Base-by-base conservation (phyloP, 2,113 vertebrate species). In the Phylloscopus trochilus region DNA sequence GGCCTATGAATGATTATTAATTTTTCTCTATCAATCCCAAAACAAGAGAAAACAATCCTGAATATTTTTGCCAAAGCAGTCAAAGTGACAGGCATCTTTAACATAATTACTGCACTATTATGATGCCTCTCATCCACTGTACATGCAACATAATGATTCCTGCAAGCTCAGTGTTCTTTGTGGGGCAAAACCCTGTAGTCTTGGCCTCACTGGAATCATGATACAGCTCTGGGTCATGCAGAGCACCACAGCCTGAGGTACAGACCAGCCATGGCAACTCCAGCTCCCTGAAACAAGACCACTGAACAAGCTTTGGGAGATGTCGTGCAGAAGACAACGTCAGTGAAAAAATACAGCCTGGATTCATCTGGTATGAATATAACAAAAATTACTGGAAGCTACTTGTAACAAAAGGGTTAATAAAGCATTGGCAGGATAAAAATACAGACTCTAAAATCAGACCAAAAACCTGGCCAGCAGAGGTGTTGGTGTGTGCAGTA, bases 31-130 rank as follows among this genome's bases (percentile, higher is more conserved):
- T 79, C 6, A 3, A 78, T 92, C 30, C 31, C 9, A 7, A 75
- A 91, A 44, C 62, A 76, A 72, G 46, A 90, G 77, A 82, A 94
- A 93, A 90, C 52, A 83, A 66, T 79, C 72, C 47, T 86, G 76
- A 90, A 64, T 83, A 51, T 91, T 89, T 95, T 83, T 62, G 66
- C 80, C 23, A 23, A 91, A 88, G 80, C 2, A 90, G 77, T 64
- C 55, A 35, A 90, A 80, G 77, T 90, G 73, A 81, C 78, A 79
- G 73, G 11, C 30, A 83, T 67, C 58, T 76, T 94, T 62, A 90
- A 77, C 7, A 2, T 59, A 74, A 92, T 75, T 83, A 58, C 43
- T 70, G n/a, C 41, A 81, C 87, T 91, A 78, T 90, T 79, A 43
- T 68, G 91, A 39, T 89, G 22, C 70, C 74, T 51, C 74, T 55